Conservation (phyloP, 2,797 vertebrate genomes). For the Pachyuromys duprasi region DNA sequence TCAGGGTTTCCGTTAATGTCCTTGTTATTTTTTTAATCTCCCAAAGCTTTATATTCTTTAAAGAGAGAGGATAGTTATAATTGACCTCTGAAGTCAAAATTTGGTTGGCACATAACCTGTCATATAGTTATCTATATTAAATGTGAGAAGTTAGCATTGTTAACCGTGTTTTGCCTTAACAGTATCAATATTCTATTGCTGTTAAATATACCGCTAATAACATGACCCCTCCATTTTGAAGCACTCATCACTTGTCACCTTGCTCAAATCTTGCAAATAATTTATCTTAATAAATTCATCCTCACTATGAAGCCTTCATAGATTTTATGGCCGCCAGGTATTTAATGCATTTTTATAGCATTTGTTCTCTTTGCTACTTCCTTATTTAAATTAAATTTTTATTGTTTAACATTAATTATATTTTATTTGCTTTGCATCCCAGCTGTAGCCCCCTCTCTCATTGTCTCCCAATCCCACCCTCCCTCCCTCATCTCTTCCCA, state of each 20-base stretch:
- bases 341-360: background rate
- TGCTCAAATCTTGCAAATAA: background rate
- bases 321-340: background rate
- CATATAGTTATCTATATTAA: background rate
- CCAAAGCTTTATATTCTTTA: constrained; percentile 14
- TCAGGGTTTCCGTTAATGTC: background rate
- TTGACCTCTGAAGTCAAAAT: background rate
- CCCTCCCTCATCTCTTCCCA: too few species aligned
- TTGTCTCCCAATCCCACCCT: too few species aligned
- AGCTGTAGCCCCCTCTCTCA: too few species aligned
- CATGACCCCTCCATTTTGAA: background rate
- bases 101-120: background rate
- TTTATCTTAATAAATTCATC: background rate
- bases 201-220: background rate
- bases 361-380: background rate
- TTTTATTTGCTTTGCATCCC: too few species aligned
- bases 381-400: too few species aligned
- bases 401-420: too few species aligned
- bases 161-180: background rate
- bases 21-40: background rate
- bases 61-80: background rate
- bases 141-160: background rate
- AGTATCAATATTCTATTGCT: background rate
- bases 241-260: background rate
- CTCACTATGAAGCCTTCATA: background rate